Base-by-base conservation (phyloP, 1,140 invertebrate genomes). In the Elysia chlorotica region DNA sequence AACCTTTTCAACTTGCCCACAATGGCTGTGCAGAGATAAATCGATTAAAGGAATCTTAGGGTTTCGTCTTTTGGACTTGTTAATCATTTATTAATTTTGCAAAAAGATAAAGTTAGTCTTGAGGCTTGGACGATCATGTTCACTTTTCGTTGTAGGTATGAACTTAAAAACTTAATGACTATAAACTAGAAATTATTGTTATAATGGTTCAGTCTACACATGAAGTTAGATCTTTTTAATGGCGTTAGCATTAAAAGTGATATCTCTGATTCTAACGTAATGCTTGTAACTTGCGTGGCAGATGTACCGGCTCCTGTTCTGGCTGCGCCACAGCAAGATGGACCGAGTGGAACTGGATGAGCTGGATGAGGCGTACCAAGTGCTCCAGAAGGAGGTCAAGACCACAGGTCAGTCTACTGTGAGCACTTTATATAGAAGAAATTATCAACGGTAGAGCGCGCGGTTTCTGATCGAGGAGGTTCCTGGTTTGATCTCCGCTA, bases 301-400 rank as follows among this genome's bases (percentile, higher is more conserved):
- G 65, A 30, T 67, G 41, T 67, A 67, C 41, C 65, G 65, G 14
- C 30, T 67, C 30, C 19, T 54, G 2, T 67, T 3, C 48, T 67
- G 65, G 65, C 65, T 67, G 2, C 65, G 65, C 2, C 30, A 53
- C 65, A 67, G 65, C 23, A 67, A 67, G 36, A 30, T 67, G 41
- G 65, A 67, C 41, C 5, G 65, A 5, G 65, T 67, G 2, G 65
- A 67, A 21, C 2, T 67, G 1, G n/a, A 25, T 10, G 65, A 67
- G 36, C 2, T 67, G 28, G 28, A 67, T 31, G 28, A 38, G 28
- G 65, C 30, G 17, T 67, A 53, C 25, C 2, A 67, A 41, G n/a
- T n/a, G 2, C 33, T 65, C n/a, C n/a, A n/a, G n/a, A n/a, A n/a
- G n/a, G n/a, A n/a, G n/a, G n/a, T n/a, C n/a, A n/a, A n/a, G n/a